These are phyloP conservation scores for Porites australiensis DNA, from an alignment of 64 coral and sea anemone genomes.

Conservation along the genomic window DNA sequence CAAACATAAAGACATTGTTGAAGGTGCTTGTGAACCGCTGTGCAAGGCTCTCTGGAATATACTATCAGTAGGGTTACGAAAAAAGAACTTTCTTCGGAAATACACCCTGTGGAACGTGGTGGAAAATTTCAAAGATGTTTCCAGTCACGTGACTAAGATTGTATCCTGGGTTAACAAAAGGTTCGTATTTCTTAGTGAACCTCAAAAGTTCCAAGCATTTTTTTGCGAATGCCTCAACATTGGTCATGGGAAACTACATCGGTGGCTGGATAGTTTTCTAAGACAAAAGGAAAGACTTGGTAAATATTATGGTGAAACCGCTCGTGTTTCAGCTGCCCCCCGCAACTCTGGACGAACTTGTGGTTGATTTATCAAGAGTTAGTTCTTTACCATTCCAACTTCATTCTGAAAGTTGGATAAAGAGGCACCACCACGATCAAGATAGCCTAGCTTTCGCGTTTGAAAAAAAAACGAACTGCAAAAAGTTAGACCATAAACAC, in stretches of 20 bases:
- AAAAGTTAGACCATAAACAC: no score
- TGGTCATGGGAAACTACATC: background rate
- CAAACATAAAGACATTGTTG: background rate
- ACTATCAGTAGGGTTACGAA: slow-evolving; percentile 30
- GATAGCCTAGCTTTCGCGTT: slow-evolving; percentile 7
- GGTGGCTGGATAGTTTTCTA: background rate
- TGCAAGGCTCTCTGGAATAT: slow-evolving; percentile 36
- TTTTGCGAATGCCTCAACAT: slow-evolving; percentile 43
- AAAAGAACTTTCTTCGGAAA: slow-evolving; percentile 4
- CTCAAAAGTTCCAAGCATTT: slow-evolving; percentile 38
- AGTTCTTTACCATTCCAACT: slow-evolving; percentile 14
- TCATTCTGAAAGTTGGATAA: slow-evolving; percentile 8
- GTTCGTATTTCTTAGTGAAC: background rate
- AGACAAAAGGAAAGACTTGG: background rate
- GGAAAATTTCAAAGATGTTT: slow-evolving; percentile 24
- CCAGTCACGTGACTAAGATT: background rate
- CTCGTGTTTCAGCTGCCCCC: background rate
- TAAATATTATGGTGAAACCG: slow-evolving; percentile 10
- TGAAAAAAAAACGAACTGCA: slow-evolving; percentile 4
- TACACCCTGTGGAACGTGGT: slow-evolving; percentile 20
- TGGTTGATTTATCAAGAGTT: slow-evolving; percentile 10
- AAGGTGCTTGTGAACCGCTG: background rate
- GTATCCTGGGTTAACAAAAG: slow-evolving; percentile 29
- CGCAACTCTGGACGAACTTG: background rate
- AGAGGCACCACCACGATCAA: background rate